Evolutionary conservation across 2,888 invertebrate species (phyloP), one percentile per base, ranked within the genome.

Genomic region (Heteromurus nitidus): DNA sequence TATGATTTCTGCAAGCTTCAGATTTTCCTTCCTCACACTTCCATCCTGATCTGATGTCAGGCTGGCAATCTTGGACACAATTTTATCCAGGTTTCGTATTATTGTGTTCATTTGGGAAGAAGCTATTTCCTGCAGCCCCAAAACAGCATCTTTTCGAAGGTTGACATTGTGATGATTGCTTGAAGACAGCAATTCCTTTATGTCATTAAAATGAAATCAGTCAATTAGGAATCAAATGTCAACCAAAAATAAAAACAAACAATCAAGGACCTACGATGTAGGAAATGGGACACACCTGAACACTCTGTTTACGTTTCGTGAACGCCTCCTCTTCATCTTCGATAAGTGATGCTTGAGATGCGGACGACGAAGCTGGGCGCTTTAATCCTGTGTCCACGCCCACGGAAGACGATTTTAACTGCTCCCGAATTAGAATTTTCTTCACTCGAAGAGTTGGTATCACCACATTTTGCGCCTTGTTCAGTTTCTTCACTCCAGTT

Each of bases 391-490:
- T 16, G 11, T n/a, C n/a, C n/a, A n/a, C n/a, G n/a, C n/a, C n/a
- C n/a, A 68, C 11, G 1, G 50, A 22, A n/a, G 69, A 11, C 22
- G 55, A 53, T 87, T 90, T 91, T 18, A 96, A 88, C 88, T 97
- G 96, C 87, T 95, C 94, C 53, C 92, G 92, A 47, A 98, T 92
- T 1, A 95, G 91, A 86, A 98, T 96, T 88, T 96, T 95, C 88
- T 94, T 94, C 0, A 96, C 92, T 91, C 96, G 96, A 88, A 98
- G 97, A 87, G 93, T 93, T 0, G 96, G 94, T 89, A 96, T 93
- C 0, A 97, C 97, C 3, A 95, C 93, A 91, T 97, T 98, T 69
- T 94, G 92, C 7, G 96, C 96, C 90, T 95, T 97, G 0, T 95
- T 95, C 44, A 88, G 87, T 26, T 89, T 89, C 88, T 93, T 92